Percentiles rank a stretch among this genome's conserved stretches.
Conservation (phyloP, 2,797 vertebrate genomes). For the Scolopax bukidnonensis region DNA sequence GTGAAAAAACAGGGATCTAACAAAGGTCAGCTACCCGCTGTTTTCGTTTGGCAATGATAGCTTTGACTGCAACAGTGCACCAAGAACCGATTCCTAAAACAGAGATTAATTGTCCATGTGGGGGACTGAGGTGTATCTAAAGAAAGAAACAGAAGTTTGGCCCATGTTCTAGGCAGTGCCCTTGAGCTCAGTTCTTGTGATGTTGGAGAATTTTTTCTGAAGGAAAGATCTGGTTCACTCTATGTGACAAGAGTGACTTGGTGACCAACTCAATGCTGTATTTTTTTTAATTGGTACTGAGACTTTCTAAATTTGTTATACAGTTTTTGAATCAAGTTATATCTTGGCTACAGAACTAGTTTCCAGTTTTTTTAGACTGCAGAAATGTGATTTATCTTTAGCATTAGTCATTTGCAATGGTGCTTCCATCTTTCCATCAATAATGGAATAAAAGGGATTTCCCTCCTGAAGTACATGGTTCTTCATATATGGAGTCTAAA, state of each 20-base stretch:
- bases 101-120: not conserved
- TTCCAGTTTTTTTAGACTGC: not conserved
- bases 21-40: not conserved
- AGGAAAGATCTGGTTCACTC: not conserved
- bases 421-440: not conserved
- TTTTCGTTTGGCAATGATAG: not conserved
- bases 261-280: not conserved
- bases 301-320: not conserved
- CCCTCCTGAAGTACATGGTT: not conserved
- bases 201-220: not conserved
- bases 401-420: not conserved
- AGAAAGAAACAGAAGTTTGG: slow-evolving; percentile 5
- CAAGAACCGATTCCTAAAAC: not conserved
- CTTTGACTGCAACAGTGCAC: not conserved
- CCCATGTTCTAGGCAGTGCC: not conserved
- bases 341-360: not conserved
- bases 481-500: not conserved
- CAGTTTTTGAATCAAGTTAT: not conserved
- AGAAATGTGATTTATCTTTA: not conserved
- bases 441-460: not conserved
- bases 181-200: not conserved
- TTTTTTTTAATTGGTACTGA: not conserved
- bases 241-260: not conserved
- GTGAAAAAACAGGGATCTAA: not conserved
- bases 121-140: not conserved